These are phyloP conservation scores for Regulus satrapa DNA, from an alignment of 2,113 vertebrate species.

Conservation along the genomic window DNA sequence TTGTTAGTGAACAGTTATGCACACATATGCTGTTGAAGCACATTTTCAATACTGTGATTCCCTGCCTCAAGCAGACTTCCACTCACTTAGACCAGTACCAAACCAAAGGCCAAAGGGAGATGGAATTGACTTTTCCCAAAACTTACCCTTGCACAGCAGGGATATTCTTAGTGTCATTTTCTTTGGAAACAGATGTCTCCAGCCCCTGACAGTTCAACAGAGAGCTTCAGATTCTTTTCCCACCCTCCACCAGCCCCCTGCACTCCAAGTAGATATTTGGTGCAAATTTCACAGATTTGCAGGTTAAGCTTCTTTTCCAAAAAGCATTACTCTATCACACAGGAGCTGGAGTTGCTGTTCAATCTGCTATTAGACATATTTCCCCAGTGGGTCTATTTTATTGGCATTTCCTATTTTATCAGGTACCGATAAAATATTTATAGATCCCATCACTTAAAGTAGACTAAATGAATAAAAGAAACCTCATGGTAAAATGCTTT, in stretches of 20 bases:
- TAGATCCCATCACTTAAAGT: neutral
- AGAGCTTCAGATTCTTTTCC: neutral
- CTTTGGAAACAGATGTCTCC: neutral
- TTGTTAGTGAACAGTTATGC: neutral
- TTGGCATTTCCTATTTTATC: neutral
- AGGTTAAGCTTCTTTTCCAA: neutral
- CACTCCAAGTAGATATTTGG: neutral
- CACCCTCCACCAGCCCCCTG: accelerated
- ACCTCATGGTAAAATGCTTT: neutral
- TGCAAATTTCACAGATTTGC: neutral
- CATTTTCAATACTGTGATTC: neutral
- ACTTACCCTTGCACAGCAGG: too few species aligned
- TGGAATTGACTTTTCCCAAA: accelerated
- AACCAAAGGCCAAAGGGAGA: neutral
- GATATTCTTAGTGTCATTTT: neutral
- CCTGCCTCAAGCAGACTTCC: neutral
- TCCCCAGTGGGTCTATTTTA: neutral
- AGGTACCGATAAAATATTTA: conserved; percentile 1
- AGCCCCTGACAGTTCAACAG: neutral
- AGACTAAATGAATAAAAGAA: neutral
- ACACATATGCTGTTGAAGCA: neutral
- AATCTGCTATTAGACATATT: neutral
- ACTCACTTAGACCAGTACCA: neutral
- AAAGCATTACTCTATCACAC: neutral
- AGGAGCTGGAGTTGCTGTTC: neutral